Percentiles rank a stretch among this genome's conserved stretches.
These are phyloP conservation scores for Ischnura elegans DNA, from an alignment of 2,888 invertebrate species.

Conservation along the genomic window DNA sequence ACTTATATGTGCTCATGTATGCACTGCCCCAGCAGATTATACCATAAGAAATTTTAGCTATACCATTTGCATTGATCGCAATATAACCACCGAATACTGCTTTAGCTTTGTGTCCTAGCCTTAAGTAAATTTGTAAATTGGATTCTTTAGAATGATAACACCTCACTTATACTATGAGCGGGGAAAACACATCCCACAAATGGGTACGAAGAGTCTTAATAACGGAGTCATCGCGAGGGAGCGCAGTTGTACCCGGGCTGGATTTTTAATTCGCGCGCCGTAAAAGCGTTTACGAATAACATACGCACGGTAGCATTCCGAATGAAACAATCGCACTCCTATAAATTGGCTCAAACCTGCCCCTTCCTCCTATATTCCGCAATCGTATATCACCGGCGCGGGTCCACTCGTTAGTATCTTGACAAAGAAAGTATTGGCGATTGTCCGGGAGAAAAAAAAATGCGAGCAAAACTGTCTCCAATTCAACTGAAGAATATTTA, in stretches of 20 bases:
- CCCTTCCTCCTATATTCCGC: no score
- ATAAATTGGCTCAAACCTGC: not conserved
- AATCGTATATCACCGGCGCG: not conserved
- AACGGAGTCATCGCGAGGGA: not conserved
- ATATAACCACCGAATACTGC: no score
- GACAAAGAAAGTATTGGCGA: slow-evolving; percentile 25
- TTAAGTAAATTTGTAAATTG: no score
- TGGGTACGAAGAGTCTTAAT: not conserved
- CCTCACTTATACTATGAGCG: no score
- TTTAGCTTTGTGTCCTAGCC: no score
- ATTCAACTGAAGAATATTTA: slow-evolving; percentile 49
- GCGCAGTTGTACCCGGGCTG: not conserved
- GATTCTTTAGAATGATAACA: no score
- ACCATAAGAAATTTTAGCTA: no score
- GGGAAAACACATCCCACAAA: not conserved
- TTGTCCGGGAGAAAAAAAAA: not conserved
- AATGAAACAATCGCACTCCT: not conserved
- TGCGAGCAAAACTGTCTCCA: not conserved
- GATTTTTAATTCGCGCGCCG: not conserved
- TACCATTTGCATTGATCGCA: no score
- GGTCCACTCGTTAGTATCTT: not conserved
- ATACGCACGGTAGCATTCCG: not conserved
- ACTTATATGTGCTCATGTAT: no score
- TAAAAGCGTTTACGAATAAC: not conserved
- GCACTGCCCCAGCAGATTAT: no score